Conservation (phyloP, 2,113 vertebrate genomes). For the Pipa parva region DNA sequence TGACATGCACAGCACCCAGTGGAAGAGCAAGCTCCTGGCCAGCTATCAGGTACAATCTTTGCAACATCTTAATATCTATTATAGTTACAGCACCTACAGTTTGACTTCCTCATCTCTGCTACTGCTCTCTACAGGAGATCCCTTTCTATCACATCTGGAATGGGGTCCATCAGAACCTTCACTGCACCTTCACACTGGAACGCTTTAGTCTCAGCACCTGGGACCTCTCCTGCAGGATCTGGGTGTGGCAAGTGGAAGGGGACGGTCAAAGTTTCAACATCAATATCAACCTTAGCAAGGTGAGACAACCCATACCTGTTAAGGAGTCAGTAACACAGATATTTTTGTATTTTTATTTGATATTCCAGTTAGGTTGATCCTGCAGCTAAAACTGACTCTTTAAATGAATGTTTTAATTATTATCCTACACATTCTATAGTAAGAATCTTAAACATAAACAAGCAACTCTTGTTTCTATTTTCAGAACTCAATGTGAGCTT, state of each 20-base stretch:
- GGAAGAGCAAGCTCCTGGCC: conserved; percentile 95
- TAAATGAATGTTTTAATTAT: too few species aligned
- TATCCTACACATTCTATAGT: too few species aligned
- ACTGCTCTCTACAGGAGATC: conserved; percentile 72
- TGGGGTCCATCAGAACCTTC: conserved; percentile 86
- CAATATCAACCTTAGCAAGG: conserved; percentile 94
- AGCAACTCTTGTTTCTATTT: too few species aligned
- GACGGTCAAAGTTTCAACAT: conserved; percentile 93
- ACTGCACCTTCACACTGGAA: conserved; percentile 96
- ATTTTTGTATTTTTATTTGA: too few species aligned
- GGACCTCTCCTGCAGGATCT: conserved; percentile 94
- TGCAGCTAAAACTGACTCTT: too few species aligned
- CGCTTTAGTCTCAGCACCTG: conserved; percentile 87
- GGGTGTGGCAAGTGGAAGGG: conserved; percentile 97
- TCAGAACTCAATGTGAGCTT: too few species aligned
- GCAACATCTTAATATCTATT: not conserved
- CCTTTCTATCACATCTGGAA: conserved; percentile 98
- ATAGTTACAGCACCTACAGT: too few species aligned
- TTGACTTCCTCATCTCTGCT: not conserved
- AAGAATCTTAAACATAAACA: too few species aligned
- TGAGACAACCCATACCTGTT: conserved; percentile 55
- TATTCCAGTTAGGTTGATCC: too few species aligned
- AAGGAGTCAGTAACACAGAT: too few species aligned
- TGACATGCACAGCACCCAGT: conserved; percentile 91
- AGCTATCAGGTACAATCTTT: conserved; percentile 83